Evolutionary conservation across 1,140 invertebrate species (phyloP).

Genomic region (Arctopsyche grandis): DNA sequence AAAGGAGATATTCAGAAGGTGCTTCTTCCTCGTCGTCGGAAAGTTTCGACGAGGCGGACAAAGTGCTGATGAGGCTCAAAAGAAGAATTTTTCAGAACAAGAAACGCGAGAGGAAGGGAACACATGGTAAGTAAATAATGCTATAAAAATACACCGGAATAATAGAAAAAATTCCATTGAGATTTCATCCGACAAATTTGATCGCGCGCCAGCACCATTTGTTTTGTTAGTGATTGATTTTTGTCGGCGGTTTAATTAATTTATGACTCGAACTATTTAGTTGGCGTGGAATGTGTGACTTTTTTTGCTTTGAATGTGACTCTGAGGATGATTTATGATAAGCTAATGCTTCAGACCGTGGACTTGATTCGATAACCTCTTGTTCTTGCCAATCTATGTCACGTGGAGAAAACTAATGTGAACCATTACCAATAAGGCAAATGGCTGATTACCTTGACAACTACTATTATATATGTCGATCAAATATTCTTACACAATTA

Average conservation of each 20-base stretch:
- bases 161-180: slow-evolving; percentile 3
- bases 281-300: background rate
- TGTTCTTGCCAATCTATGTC: background rate
- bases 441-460: background rate
- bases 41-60: slow-evolving; percentile 65
- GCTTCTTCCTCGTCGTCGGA: slow-evolving; percentile 63
- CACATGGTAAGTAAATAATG: slow-evolving; percentile 39
- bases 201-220: slow-evolving; percentile 37
- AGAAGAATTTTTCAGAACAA: slow-evolving; percentile 66
- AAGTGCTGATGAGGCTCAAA: slow-evolving; percentile 64
- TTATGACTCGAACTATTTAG: background rate
- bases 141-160: background rate
- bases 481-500: no score
- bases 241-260: slow-evolving; percentile 46
- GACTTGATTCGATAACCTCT: slow-evolving; percentile 7
- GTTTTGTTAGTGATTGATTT: slow-evolving; percentile 36
- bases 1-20: slow-evolving; percentile 57
- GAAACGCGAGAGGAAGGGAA: slow-evolving; percentile 61
- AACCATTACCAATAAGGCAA: background rate
- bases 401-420: background rate
- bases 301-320: background rate
- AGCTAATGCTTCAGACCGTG: background rate
- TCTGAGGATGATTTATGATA: slow-evolving; percentile 3
- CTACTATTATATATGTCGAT: no score
- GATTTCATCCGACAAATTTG: slow-evolving; percentile 11